phyloP scores from a whole-genome alignment of 2,797 vertebrate species.

The Hemibagrus guttatus region DNA sequence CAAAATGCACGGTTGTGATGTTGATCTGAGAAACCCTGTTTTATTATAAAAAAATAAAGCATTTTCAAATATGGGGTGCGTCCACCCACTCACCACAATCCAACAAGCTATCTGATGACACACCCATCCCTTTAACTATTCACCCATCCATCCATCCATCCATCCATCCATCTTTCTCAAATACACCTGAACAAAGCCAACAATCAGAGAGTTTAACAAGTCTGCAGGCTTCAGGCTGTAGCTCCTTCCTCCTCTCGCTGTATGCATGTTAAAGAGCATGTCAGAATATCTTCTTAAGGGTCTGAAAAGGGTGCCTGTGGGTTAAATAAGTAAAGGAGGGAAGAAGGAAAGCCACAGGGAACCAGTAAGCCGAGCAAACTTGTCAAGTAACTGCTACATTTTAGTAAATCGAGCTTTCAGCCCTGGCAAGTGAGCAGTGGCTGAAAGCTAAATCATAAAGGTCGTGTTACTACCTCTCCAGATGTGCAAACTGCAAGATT shows the following conservation, averaged over 20 bases:
- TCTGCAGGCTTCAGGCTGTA: slow-evolving; percentile 54
- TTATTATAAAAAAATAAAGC: slow-evolving; percentile 78
- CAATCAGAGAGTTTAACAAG: slow-evolving; percentile 64
- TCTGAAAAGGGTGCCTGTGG: not conserved
- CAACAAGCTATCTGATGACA: slow-evolving; percentile 23
- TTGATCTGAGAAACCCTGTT: slow-evolving; percentile 79
- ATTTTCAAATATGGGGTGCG: slow-evolving; percentile 67
- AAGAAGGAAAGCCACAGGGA: slow-evolving; percentile 18
- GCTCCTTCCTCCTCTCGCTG: slow-evolving; percentile 14
- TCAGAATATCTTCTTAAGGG: not conserved
- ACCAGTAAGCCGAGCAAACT: slow-evolving; percentile 75
- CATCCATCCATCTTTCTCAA: slow-evolving; percentile 41
- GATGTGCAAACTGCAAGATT: slow-evolving; percentile 99
- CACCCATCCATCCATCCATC: slow-evolving; percentile 40
- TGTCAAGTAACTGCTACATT: slow-evolving; percentile 91
- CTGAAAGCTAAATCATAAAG: slow-evolving; percentile 70
- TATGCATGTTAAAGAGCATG: slow-evolving; percentile 19
- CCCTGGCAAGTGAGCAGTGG: slow-evolving; percentile 61
- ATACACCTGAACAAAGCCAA: slow-evolving; percentile 56
- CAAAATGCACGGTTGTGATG: slow-evolving; percentile 67
- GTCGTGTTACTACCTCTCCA: slow-evolving; percentile 82
- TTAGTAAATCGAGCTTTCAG: slow-evolving; percentile 78
- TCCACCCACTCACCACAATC: slow-evolving; percentile 56
- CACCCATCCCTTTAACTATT: slow-evolving; percentile 45
- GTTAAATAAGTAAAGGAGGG: slow-evolving; percentile 5